Evolutionary conservation across 2,113 vertebrate species (phyloP), one percentile per base, ranked within the genome.

Genomic region (Passer domesticus): DNA sequence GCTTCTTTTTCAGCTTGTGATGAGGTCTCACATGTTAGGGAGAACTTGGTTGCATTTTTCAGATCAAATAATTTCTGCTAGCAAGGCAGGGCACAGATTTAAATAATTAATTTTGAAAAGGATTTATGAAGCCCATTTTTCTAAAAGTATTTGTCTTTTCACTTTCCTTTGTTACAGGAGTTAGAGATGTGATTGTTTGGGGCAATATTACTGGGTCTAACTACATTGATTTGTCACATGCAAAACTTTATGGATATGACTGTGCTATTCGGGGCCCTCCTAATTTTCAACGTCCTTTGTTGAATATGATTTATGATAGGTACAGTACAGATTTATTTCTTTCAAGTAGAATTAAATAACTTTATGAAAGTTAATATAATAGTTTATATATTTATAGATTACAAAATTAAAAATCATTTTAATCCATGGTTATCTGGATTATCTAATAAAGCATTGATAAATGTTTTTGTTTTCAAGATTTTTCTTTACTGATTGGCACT

Each of bases 131-230:
- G 27, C 13, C 24, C 64, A n/a, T 43, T 15, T 33, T 28, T 78
- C 25, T 89, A 20, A 74, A 90, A 78, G 15, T 49, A 6, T 85
- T 58, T 77, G 39, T 91, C 53, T 60, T 22, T 70, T 95, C 28
- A 15, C 62, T 91, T 89, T 89, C 63, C 53, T 95, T 83, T 91
- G 9, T 89, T 93, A 44, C 74, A 99, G 99, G 97, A 83, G 94
- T 99, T 49, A 98, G 96, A 96, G 96, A 98, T 20, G 97, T 99
- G n/a, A 98, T 99, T 3, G 92, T 99, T 47, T 99, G 99, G 99
- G 99, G 99, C 39, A 99, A 99, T 90, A 97, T 99, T 91, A 98
- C 98, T 72, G 98, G 98, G 43, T 96, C 80, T 79, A 98, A 97
- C 87, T 98, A 98, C n/a, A 53, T 98, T 20, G 99, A 99, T 97